A percentile compares a stretch with the other conserved stretches of the same genome.
These are phyloP conservation scores for Choloepus hoffmanni DNA, from an alignment of 2,113 vertebrate species.

Conservation along the genomic window DNA sequence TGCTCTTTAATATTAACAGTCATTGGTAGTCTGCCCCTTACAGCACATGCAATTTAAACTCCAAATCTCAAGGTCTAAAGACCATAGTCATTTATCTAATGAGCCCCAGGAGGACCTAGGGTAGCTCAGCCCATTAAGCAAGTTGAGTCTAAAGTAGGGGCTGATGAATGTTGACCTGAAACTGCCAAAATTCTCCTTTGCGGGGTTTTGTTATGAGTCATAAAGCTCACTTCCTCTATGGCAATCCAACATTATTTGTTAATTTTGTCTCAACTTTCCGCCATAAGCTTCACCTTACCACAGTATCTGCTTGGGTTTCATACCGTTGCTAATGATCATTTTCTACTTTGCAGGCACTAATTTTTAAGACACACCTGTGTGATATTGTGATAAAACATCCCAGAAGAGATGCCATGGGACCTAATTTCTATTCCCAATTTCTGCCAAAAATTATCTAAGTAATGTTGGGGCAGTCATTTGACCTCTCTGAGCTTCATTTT, in stretches of 20 bases:
- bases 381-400: background rate
- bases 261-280: background rate
- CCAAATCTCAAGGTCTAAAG: conserved; percentile 69
- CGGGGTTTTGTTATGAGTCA: conserved; percentile 46
- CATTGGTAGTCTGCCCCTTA: conserved; percentile 40
- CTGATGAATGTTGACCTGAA: conserved; percentile 39
- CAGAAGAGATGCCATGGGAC: background rate
- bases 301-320: conserved; percentile 55
- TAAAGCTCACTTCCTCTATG: conserved; percentile 40
- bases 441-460: background rate
- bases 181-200: conserved; percentile 53
- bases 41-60: conserved; percentile 45
- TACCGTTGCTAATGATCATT: background rate
- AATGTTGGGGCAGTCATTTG: background rate
- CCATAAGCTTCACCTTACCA: conserved; percentile 42
- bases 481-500: background rate
- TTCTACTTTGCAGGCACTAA: conserved; percentile 69
- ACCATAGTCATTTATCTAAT: conserved; percentile 42
- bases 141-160: conserved; percentile 55
- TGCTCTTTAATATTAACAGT: conserved; percentile 60
- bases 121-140: conserved; percentile 62
- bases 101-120: conserved; percentile 36
- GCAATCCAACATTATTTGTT: conserved; percentile 33
- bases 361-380: conserved; percentile 48
- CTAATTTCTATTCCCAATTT: conserved; percentile 11